phyloP scores from a whole-genome alignment of 1,140 invertebrate genomes.

The Temnothorax nylanderi region DNA sequence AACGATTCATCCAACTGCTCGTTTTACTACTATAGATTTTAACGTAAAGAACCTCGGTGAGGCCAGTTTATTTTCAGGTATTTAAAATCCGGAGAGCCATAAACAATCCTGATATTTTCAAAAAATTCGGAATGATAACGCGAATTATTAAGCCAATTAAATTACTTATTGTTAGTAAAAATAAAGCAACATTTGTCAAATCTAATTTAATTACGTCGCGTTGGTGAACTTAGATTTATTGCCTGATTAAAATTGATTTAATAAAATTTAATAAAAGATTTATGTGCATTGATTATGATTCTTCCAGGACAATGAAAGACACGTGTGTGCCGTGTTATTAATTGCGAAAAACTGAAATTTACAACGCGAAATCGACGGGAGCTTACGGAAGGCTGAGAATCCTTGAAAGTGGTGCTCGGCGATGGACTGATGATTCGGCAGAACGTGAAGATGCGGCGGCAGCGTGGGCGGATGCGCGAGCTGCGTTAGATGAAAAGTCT shows the following conservation, averaged over 20 bases:
- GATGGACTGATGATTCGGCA: conserved; percentile 68
- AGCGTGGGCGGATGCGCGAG: conserved; percentile 69
- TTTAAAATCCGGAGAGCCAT: neutral
- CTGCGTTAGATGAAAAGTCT: conserved; percentile 74
- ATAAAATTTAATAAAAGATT: no score
- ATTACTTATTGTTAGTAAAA: neutral
- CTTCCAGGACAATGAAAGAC: neutral
- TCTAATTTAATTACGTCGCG: neutral
- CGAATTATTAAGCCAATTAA: neutral
- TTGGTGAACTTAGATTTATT: neutral
- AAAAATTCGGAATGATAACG: neutral
- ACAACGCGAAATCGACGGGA: neutral
- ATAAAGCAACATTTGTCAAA: neutral
- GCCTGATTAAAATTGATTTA: neutral
- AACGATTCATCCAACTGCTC: neutral
- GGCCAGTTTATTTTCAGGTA: neutral
- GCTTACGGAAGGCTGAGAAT: conserved; percentile 83
- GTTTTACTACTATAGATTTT: neutral
- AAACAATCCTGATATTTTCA: neutral
- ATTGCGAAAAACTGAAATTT: neutral
- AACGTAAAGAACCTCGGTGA: neutral
- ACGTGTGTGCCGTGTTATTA: neutral
- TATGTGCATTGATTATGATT: neutral
- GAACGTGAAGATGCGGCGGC: conserved; percentile 69
- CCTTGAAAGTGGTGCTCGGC: conserved; percentile 79